Base-by-base conservation (phyloP, 1,140 invertebrate genomes). In the Odontomachus brunneus region DNA sequence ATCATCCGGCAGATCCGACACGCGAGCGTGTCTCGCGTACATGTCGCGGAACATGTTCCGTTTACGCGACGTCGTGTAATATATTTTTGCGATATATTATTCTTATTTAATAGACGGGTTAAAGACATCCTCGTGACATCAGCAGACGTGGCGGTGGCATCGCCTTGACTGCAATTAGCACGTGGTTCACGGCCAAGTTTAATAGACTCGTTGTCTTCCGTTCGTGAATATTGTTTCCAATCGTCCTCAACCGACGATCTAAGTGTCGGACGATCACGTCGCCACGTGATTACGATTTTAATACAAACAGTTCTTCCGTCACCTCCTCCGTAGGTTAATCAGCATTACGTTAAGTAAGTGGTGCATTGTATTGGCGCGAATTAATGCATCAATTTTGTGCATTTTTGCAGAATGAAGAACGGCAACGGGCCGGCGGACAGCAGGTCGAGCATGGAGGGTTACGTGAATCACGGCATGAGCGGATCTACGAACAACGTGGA, bases 381-480 rank as follows among this genome's bases (percentile, higher is more conserved):
- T 22, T 24, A 65, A 76, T 62, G 48, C 4, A 3, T 53, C 2
- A 33, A 51, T 29, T 55, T 84, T n/a, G n/a, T 60, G n/a, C 19
- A 14, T 76, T 55, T 72, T 82, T 85, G 17, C 78, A 91, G 90
- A 69, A 92, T 91, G 91, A 93, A 88, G 22, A 87, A 86, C 67
- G 84, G 29, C 65, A 80, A 53, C 1, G 72, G 29, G 0, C 75
- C 86, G 60, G 55, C 71, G 7, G 88, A 84, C 12, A 67, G 80
- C 29, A 74, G 75, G 17, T 86, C 84, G 67, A 51, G 69, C 5
- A 82, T 84, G 12, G 93, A 91, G 1, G 90, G 89, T 14, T 94
- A 94, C 86, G 88, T 93, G 2, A 94, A 94, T 86, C 91, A 92
- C 71, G 93, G 89, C 2, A 83, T 94, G 24, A 92, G 85, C 65